phyloP scores from a whole-genome alignment of 2,888 invertebrate genomes.

The Theristus sp. region DNA sequence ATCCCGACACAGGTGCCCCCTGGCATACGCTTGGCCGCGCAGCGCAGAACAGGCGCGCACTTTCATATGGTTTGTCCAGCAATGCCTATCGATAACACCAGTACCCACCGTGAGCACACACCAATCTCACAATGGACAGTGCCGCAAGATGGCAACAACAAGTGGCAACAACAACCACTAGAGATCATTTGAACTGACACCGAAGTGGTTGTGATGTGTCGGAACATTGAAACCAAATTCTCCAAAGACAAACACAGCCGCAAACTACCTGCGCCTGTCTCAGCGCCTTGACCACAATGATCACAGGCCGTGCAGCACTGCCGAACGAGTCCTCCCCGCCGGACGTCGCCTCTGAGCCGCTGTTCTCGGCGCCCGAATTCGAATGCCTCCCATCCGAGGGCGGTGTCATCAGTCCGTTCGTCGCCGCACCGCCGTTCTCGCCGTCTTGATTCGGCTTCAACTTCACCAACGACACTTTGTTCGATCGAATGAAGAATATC shows the following conservation, averaged over 20 bases:
- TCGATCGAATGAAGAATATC: conserved; percentile 76
- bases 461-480: conserved; percentile 39
- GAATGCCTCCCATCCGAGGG: too few relatives aligned
- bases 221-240: too few relatives aligned
- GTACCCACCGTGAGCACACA: too few relatives aligned
- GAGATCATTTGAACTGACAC: too few relatives aligned
- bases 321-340: background rate
- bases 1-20: too few relatives aligned
- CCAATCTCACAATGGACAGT: background rate
- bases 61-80: background rate
- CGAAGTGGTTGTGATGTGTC: too few relatives aligned
- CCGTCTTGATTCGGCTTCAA: background rate
- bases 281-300: conserved; percentile 21
- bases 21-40: too few relatives aligned
- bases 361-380: conserved; percentile 9
- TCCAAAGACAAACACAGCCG: too few relatives aligned
- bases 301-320: conserved; percentile 8
- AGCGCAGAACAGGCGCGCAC: background rate
- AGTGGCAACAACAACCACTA: too few relatives aligned
- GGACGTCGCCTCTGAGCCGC: background rate
- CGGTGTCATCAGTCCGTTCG: conserved; percentile 14
- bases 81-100: too few relatives aligned
- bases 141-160: background rate
- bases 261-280: conserved; percentile 19
- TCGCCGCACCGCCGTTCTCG: background rate